Evolutionary conservation across 2,113 vertebrate genomes (phyloP), one percentile per base, ranked within the genome.

Genomic region (Larimichthys crocea): DNA sequence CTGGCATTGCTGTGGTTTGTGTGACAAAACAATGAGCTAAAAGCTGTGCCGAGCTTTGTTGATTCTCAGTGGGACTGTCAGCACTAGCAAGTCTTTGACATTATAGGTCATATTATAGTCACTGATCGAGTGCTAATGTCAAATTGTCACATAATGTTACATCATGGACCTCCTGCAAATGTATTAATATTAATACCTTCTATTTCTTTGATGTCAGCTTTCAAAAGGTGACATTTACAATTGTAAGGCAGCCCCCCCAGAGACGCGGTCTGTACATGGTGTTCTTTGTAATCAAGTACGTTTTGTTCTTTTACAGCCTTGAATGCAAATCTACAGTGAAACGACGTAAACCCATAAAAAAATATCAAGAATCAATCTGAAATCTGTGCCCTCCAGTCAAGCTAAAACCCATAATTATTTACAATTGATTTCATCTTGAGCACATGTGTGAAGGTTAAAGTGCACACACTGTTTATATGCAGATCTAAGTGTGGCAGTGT

Each of bases 1-100:
- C 46, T 66, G 59, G 70, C 64, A 69, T 60, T 53, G n/a, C 44
- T 55, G 4, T 22, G 66, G 35, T 49, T 77, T 57, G 56, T 67
- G n/a, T 31, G 31, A 49, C 17, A 55, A 75, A 72, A 69, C 62
- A 73, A 42, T 52, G 62, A 56, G 42, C 55, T 66, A 40, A 61
- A 66, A 48, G 52, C 65, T 70, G 31, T 6, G 22, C n/a, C 2
- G 1, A 22, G 74, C 31, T 16, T 40, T 55, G 56, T 35, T 40
- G 57, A 59, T 64, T 59, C 76, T 60, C 73, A 46, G 19, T 24
- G 53, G 67, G 48, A 29, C 24, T 49, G 60, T 55, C 52, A 65
- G 22, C 4, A 46, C 29, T 10, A 1, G 29, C 12, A 24, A 62
- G 22, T 14, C n/a, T 53, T 57, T 35, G 31, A 7, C 31, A 35